These are phyloP conservation scores for Pimephales promelas DNA, from an alignment of 2,113 vertebrate species.

Conservation along the genomic window DNA sequence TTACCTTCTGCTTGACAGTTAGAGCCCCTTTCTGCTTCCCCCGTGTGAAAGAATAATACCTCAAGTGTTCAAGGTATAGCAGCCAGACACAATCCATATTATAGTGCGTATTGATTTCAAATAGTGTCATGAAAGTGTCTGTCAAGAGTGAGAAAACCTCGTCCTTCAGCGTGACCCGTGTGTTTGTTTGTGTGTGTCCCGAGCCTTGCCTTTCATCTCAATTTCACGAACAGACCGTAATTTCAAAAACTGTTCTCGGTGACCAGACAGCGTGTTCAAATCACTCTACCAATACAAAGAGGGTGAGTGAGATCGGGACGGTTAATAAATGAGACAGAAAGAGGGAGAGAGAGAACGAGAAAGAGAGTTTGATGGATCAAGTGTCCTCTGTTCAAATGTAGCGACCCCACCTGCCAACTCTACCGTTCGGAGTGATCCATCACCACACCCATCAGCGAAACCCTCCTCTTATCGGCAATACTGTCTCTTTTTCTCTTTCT, in stretches of 20 bases:
- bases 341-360: constrained; percentile 7
- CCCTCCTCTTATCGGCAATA: constrained; percentile 40
- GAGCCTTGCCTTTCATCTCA: constrained; percentile 11
- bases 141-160: constrained; percentile 26
- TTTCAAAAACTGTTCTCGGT: constrained; percentile 31
- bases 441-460: constrained; percentile 11
- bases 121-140: constrained; percentile 13
- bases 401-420: constrained; percentile 37
- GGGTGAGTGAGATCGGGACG: not conserved
- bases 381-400: constrained; percentile 44
- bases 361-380: constrained; percentile 45
- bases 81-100: not conserved
- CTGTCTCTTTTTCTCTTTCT: constrained; percentile 44
- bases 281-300: constrained; percentile 15
- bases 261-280: constrained; percentile 27
- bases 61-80: constrained; percentile 20
- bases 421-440: constrained; percentile 44
- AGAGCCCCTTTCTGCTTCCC: constrained; percentile 10
- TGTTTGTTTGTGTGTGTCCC: constrained; percentile 1
- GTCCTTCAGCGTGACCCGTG: constrained; percentile 27
- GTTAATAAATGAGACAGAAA: constrained; percentile 22
- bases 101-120: constrained; percentile 36
- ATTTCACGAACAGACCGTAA: constrained; percentile 26
- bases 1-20: constrained; percentile 39
- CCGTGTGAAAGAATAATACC: not conserved